A percentile compares a stretch with the other conserved stretches of the same genome.
phyloP scores from a whole-genome alignment of 1,140 invertebrate genomes.

The Cyphomyrmex costatus region DNA sequence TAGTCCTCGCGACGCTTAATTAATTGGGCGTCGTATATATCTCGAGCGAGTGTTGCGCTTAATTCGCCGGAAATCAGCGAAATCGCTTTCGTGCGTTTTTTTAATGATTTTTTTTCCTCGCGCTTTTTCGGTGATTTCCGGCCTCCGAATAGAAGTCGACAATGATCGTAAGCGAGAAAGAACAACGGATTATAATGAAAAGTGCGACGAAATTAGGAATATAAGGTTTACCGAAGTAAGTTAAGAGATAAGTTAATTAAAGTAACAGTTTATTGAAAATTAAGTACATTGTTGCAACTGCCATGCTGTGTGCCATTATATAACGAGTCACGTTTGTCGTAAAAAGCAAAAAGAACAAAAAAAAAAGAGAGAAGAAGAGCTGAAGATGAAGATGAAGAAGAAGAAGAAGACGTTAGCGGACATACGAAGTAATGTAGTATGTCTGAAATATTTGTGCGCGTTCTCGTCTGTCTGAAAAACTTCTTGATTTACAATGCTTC shows the following conservation, averaged over 20 bases:
- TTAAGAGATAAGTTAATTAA: constrained; percentile 78
- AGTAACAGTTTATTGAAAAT: constrained; percentile 81
- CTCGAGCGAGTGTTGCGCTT: constrained; percentile 53
- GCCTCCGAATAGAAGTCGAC: neutral
- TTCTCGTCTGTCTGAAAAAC: constrained; percentile 65
- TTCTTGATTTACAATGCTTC: constrained; percentile 45
- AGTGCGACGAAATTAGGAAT: constrained; percentile 64
- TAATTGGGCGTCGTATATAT: constrained; percentile 32
- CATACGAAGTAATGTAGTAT: constrained; percentile 29
- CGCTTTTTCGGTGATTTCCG: constrained; percentile 21
- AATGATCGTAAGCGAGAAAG: constrained; percentile 8
- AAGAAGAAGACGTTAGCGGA: constrained; percentile 35
- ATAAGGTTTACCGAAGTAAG: constrained; percentile 69
- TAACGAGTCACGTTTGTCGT: constrained; percentile 84
- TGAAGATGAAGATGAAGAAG: constrained; percentile 36
- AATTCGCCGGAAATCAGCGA: constrained; percentile 48
- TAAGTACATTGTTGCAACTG: constrained; percentile 86
- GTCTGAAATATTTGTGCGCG: constrained; percentile 63
- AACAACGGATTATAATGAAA: constrained; percentile 25
- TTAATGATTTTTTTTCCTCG: constrained; percentile 22
- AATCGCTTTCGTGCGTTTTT: constrained; percentile 17
- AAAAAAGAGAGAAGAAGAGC: constrained; percentile 37
- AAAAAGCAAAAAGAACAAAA: constrained; percentile 70
- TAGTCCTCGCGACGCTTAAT: constrained; percentile 69
- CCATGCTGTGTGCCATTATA: constrained; percentile 87